Evolutionary conservation across 2,888 invertebrate genomes (phyloP), one percentile per base, ranked within the genome.

Genomic region (Metalampra italica): DNA sequence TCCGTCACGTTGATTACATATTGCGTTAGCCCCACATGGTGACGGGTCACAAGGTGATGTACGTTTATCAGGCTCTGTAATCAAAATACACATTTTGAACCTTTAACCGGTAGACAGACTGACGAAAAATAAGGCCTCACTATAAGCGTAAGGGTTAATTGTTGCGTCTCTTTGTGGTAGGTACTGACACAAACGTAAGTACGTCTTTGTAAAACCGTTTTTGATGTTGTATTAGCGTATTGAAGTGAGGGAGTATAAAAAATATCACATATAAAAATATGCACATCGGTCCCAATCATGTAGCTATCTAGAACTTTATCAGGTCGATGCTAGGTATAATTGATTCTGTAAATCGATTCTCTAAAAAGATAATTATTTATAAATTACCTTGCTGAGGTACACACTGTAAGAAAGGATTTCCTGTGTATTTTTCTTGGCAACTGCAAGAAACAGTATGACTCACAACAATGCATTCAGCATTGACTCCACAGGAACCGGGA

Each of bases 1-100:
- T 36, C 94, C 94, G 62, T 95, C 94, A 54, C 93, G 91, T 75
- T 94, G 92, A 64, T 91, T 92, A 78, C 96, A 94, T 69, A 95
- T 84, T 1, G 97, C 96, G 74, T 97, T 97, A 0, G 94, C 83
- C 36, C 97, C 97, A 72, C 97, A 97, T 0, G 96, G 96, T 32
- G 95, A 95, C 46, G 96, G 96, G 70, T 95, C 93, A 71, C 96
- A 96, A 0, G 96, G 96, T 64, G 51, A 52, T 29, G 29, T 7
- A 15, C 93, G 93, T 5, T 91, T 75, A 38, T 90, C 83, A 67
- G 92, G 91, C 59, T 90, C 91, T 91, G 75, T 32, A 84, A 52
- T 57, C 59, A 57, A 60, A 49, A 29, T 46, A 22, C 22, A 22
- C 22, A 3, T 22, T 22, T 22, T 22, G n/a, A n/a, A n/a, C n/a